phyloP scores from a whole-genome alignment of 2,113 vertebrate species.

The Hydropotes inermis region DNA sequence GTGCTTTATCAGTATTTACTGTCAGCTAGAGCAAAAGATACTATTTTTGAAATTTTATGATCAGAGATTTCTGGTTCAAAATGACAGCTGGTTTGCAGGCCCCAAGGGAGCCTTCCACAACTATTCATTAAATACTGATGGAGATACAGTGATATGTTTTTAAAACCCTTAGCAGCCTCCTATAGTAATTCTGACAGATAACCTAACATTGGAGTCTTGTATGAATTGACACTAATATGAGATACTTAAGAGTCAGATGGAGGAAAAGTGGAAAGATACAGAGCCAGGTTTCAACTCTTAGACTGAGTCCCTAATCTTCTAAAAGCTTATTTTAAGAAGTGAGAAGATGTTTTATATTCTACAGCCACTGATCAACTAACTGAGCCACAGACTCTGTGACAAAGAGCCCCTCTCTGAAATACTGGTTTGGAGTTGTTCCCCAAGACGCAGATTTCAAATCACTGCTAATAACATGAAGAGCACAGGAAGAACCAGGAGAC shows the following conservation, averaged over 20 bases:
- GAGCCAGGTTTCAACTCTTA: neutral
- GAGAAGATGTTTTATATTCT: neutral
- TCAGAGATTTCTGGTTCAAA: conserved; percentile 41
- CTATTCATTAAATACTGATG: neutral
- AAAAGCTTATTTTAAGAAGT: neutral
- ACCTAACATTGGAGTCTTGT: neutral
- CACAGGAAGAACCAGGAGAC: neutral
- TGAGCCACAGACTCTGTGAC: neutral
- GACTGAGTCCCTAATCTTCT: neutral
- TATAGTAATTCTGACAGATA: conserved; percentile 1
- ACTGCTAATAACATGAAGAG: neutral
- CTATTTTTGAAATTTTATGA: neutral
- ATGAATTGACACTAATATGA: neutral
- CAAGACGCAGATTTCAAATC: neutral
- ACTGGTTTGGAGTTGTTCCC: neutral
- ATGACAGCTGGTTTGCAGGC: conserved; percentile 2
- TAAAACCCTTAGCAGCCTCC: neutral
- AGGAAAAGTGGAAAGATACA: neutral
- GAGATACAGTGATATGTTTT: neutral
- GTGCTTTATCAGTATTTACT: neutral
- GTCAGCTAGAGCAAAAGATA: neutral
- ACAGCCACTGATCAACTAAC: neutral
- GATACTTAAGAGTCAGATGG: neutral
- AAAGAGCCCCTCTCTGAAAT: neutral
- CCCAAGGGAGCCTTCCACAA: neutral